phyloP scores from a whole-genome alignment of 2,113 vertebrate genomes.

The Etheostoma cragini region DNA sequence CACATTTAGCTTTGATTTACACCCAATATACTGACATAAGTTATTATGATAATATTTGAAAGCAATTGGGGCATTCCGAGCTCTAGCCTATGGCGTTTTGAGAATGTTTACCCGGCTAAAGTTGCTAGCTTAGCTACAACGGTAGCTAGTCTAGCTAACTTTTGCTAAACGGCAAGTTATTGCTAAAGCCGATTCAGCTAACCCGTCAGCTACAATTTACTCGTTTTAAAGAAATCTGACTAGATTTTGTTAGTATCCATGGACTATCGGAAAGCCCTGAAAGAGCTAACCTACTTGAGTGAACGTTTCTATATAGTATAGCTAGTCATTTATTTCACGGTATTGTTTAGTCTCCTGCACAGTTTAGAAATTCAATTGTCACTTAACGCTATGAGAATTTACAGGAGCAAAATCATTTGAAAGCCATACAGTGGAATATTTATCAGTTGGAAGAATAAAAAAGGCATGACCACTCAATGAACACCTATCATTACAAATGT shows the following conservation, averaged over 20 bases:
- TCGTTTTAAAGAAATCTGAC: not conserved
- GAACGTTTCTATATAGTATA: not conserved
- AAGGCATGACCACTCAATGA: not conserved
- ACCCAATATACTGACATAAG: no score
- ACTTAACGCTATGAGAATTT: not conserved
- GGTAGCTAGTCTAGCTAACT: conserved; percentile 71
- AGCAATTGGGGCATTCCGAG: rapidly evolving
- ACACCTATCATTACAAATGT: no score
- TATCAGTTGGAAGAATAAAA: not conserved
- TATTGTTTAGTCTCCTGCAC: not conserved
- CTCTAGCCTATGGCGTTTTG: not conserved
- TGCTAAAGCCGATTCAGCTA: conserved; percentile 28
- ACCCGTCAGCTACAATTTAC: conserved; percentile 12
- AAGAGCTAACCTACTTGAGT: rapidly evolving
- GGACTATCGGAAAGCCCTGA: not conserved
- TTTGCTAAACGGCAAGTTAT: conserved; percentile 62
- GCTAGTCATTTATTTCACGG: not conserved
- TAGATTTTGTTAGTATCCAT: not conserved
- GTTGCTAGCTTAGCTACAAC: conserved; percentile 50
- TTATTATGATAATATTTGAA: not conserved
- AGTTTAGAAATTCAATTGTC: not conserved
- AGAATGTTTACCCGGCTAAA: conserved; percentile 19
- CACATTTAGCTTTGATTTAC: not conserved
- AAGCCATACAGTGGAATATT: not conserved
- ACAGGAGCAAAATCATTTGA: not conserved